Evolutionary conservation across 2,797 vertebrate genomes (phyloP).

Genomic region (Atherinosoma microstoma): DNA sequence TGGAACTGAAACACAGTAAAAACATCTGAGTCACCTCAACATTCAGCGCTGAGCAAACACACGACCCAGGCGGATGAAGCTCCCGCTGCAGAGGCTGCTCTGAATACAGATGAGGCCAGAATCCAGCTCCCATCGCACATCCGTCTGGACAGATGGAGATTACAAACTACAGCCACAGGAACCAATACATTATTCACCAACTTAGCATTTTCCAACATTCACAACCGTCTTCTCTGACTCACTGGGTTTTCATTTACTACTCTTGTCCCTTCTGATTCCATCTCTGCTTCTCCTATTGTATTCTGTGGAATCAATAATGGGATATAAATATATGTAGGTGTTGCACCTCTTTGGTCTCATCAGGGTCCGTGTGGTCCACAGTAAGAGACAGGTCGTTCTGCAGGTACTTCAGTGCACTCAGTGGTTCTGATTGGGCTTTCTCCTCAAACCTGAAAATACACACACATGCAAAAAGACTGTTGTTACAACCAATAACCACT

Average conservation of each 20-base stretch:
- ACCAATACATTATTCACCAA: not conserved
- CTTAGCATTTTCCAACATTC: not conserved
- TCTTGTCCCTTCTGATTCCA: not conserved
- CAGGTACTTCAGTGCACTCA: constrained; percentile 95
- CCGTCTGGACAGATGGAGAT: constrained; percentile 5
- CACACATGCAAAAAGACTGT: not conserved
- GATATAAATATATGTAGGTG: not conserved
- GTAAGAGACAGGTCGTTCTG: constrained; percentile 97
- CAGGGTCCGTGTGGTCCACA: constrained; percentile 96
- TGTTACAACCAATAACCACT: constrained; percentile 45
- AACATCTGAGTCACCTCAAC: constrained; percentile 22
- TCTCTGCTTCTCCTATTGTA: not conserved
- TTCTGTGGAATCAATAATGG: not conserved
- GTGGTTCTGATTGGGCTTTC: constrained; percentile 95
- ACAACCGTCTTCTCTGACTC: not conserved
- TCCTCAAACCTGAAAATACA: constrained; percentile 91
- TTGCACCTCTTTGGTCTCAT: constrained; percentile 96
- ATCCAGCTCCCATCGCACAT: constrained; percentile 4
- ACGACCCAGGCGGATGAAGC: not conserved
- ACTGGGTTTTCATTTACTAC: not conserved
- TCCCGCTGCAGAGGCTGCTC: constrained; percentile 8
- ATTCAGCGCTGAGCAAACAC: not conserved
- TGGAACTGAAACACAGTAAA: constrained; percentile 89
- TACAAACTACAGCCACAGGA: not conserved
- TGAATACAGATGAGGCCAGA: constrained; percentile 10